These are phyloP conservation scores for Chelonus insularis DNA, from an alignment of 1,140 invertebrate species.

Conservation along the genomic window DNA sequence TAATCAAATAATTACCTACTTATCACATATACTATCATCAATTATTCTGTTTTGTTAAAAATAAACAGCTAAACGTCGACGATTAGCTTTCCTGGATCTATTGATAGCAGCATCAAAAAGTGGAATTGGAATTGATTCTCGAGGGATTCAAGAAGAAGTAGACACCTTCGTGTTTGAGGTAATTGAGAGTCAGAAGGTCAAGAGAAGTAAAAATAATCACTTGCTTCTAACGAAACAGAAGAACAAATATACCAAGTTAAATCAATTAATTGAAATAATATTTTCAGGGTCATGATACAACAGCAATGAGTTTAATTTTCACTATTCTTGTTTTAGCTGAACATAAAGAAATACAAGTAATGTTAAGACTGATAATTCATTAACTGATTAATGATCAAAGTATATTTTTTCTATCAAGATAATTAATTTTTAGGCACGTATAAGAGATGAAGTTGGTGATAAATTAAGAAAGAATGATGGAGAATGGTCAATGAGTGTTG, in stretches of 20 bases:
- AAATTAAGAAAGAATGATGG: slow-evolving; percentile 27
- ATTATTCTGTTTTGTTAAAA: too few relatives aligned
- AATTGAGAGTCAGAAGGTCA: not conserved
- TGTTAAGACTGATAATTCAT: too few relatives aligned
- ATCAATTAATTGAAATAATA: too few relatives aligned
- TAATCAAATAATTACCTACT: too few relatives aligned
- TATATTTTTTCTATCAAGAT: too few relatives aligned
- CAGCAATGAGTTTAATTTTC: slow-evolving; percentile 33
- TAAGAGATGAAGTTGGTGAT: slow-evolving; percentile 34
- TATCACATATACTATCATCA: too few relatives aligned
- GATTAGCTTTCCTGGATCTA: slow-evolving; percentile 77
- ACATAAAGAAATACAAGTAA: slow-evolving; percentile 35
- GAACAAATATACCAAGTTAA: too few relatives aligned
- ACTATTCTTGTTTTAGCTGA: slow-evolving; percentile 30
- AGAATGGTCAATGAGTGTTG: slow-evolving; percentile 25
- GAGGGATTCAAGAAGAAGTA: slow-evolving; percentile 78
- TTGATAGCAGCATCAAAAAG: slow-evolving; percentile 65
- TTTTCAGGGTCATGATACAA: slow-evolving; percentile 36
- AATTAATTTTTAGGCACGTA: too few relatives aligned
- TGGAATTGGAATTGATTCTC: slow-evolving; percentile 57
- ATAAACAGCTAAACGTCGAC: slow-evolving; percentile 26
- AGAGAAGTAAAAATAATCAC: too few relatives aligned
- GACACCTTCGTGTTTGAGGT: slow-evolving; percentile 66
- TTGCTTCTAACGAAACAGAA: too few relatives aligned
- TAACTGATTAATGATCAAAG: too few relatives aligned